These are phyloP conservation scores for Ursus arctos DNA, from an alignment of 2,113 vertebrate genomes.

Conservation along the genomic window DNA sequence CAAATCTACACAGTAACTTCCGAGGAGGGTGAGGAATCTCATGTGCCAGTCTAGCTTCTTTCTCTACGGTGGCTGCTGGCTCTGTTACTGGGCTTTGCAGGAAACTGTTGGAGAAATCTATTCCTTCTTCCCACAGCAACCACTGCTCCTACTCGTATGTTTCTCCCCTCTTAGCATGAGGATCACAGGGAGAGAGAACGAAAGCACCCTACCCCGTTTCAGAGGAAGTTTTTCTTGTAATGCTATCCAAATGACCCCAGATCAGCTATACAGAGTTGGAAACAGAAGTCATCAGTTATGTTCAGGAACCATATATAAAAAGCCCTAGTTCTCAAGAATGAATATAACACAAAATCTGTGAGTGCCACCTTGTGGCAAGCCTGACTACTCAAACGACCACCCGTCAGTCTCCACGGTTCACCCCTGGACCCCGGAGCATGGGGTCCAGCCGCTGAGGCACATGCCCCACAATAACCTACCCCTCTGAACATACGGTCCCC, in stretches of 20 bases:
- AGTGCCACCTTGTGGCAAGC: slow-evolving; percentile 76
- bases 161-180: neutral
- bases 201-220: neutral
- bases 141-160: neutral
- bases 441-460: neutral
- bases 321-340: neutral
- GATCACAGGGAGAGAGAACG: neutral
- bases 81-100: neutral
- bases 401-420: neutral
- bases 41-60: neutral
- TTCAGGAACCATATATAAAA: neutral
- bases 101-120: neutral
- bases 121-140: neutral
- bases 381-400: neutral
- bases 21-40: neutral
- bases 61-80: neutral
- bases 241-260: slow-evolving; percentile 52
- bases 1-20: neutral
- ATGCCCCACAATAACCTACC: neutral
- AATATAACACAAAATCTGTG: neutral
- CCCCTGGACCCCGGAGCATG: rapidly evolving
- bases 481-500: neutral
- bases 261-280: neutral
- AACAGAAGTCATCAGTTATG: neutral
- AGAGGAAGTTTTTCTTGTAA: slow-evolving; percentile 5